phyloP scores from a whole-genome alignment of 2,888 invertebrate species.

The Apodemia hepburni region DNA sequence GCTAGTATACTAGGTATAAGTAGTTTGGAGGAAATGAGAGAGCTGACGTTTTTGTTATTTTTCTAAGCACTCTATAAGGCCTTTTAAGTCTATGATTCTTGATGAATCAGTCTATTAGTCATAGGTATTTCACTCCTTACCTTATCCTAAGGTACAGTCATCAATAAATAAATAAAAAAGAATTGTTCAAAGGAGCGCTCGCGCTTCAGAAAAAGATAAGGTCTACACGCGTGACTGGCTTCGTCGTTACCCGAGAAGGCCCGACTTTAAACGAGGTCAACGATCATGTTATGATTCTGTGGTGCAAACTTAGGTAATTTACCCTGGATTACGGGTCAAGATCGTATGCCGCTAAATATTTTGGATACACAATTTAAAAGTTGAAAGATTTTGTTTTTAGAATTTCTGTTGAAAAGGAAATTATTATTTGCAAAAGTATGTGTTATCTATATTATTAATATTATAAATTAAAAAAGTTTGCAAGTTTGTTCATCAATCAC shows the following conservation, averaged over 20 bases:
- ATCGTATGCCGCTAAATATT: background rate
- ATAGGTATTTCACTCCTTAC: background rate
- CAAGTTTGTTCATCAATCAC: no score
- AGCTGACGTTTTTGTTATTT: no score
- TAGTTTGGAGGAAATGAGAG: no score
- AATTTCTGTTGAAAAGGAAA: no score
- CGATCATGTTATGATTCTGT: constrained; percentile 63
- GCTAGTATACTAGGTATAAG: no score
- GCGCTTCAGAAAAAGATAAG: constrained; percentile 65
- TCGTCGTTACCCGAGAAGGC: constrained; percentile 53
- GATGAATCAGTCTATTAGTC: background rate
- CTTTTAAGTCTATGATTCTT: no score
- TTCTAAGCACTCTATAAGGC: no score
- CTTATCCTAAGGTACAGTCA: background rate
- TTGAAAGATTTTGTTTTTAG: no score
- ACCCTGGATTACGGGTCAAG: background rate
- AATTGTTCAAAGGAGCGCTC: constrained; percentile 50
- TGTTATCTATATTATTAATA: no score
- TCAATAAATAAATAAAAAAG: constrained; percentile 29
- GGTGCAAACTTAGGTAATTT: background rate
- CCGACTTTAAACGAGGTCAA: constrained; percentile 58
- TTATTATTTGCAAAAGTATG: no score
- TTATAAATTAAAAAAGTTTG: no score
- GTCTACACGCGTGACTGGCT: constrained; percentile 44
- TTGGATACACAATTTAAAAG: no score